These are phyloP conservation scores for Lithobates sylvaticus DNA, from an alignment of 2,797 vertebrate species.

Conservation along the genomic window DNA sequence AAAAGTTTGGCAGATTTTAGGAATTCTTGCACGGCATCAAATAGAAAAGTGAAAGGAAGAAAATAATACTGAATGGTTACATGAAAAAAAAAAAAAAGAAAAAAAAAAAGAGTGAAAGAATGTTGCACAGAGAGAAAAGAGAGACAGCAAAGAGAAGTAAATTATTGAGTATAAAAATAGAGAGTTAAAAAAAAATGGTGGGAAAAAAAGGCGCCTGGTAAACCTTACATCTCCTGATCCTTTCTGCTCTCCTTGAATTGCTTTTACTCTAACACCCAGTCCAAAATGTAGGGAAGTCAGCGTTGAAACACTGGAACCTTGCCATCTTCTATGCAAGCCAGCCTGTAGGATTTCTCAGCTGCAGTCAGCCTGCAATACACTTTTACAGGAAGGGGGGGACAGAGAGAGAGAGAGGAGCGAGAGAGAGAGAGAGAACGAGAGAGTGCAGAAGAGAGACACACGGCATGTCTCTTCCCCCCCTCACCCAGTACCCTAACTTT, in stretches of 20 bases:
- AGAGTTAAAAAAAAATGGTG: slow-evolving; percentile 53
- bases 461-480: slow-evolving; percentile 44
- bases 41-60: slow-evolving; percentile 13
- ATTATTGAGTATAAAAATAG: slow-evolving; percentile 47
- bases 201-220: slow-evolving; percentile 60
- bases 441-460: slow-evolving; percentile 25
- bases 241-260: slow-evolving; percentile 54
- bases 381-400: slow-evolving; percentile 47
- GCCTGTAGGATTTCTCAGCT: slow-evolving; percentile 62
- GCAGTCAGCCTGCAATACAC: slow-evolving; percentile 59
- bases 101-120: slow-evolving; percentile 27
- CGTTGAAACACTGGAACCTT: slow-evolving; percentile 55
- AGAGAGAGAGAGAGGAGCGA: slow-evolving; percentile 34
- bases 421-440: background rate
- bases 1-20: slow-evolving; percentile 45
- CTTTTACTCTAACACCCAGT: slow-evolving; percentile 63
- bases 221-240: slow-evolving; percentile 61
- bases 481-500: slow-evolving; percentile 42
- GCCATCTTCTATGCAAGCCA: slow-evolving; percentile 61
- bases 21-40: slow-evolving; percentile 25
- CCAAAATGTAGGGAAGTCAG: slow-evolving; percentile 62
- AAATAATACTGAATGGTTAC: background rate
- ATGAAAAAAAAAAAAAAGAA: background rate
- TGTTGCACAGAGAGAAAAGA: background rate
- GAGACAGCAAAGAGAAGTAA: slow-evolving; percentile 43